Evolutionary conservation across 1,140 invertebrate genomes (phyloP), one percentile per base, ranked within the genome.

Genomic region (Sesamia nonagrioides): DNA sequence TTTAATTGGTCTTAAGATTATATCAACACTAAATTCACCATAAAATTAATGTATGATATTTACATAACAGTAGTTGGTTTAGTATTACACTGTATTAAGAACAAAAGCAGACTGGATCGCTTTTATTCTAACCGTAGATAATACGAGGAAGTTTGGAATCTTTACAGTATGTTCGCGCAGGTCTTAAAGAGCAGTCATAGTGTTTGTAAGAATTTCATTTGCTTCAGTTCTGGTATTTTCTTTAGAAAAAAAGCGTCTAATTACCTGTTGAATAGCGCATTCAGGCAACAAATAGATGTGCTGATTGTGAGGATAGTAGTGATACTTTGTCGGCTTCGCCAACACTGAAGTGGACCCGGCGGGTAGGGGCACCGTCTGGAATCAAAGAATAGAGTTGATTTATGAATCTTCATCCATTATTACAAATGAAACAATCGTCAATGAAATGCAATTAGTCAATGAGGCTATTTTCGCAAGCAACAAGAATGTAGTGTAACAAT

Each of bases 291-390:
- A 95, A 95, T 98, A 98, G 85, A 98, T 97, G 92, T 98, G 98
- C 93, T 98, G 98, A 95, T 98, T 98, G 95, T 98, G 98, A n/a
- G 98, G 98, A 93, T 98, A 98, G 95, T 98, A 98, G 91, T 98
- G 98, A 95, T 98, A 98, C 95, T 98, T 98, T 50, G 98, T 98
- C 4, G 98, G 97, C 91, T 98, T 98, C 33, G 96, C 96, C 35
- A 97, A 91, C 52, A 97, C 96, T n/a, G 95, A 95, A 63, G 96
- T 96, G 1, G 96, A 97, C 40, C 96, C 96, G 81, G 96, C 97
- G 87, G 97, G 97, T 88, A 97, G 94, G 84, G 97, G 96, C 83
- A 97, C 95, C 81, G 97, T 97, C 97, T 97, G 96, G 84, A 96
- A 97, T 83, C 82, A 93, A 92, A 78, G 68, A 79, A 89, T 72